A percentile compares a stretch with the other conserved stretches of the same genome.
Conservation (phyloP, 2,888 invertebrate genomes). For the Apamea sordens region DNA sequence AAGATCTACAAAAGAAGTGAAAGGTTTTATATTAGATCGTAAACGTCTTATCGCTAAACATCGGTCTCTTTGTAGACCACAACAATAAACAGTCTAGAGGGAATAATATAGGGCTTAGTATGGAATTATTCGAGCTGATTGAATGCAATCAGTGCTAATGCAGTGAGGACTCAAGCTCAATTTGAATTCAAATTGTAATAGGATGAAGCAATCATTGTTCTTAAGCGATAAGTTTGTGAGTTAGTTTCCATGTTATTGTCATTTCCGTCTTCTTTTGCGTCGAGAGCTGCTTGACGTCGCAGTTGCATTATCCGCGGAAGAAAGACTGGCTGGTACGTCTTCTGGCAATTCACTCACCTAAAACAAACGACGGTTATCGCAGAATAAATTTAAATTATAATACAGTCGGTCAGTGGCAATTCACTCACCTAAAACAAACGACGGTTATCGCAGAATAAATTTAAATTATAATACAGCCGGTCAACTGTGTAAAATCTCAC, state of each 20-base stretch:
- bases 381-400: not conserved
- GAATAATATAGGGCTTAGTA: constrained; percentile 30
- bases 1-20: constrained; percentile 23
- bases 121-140: constrained; percentile 37
- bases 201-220: not conserved
- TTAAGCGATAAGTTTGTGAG: constrained; percentile 10
- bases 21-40: constrained; percentile 44
- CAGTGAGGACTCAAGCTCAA: constrained; percentile 13
- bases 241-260: not conserved
- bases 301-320: not conserved
- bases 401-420: too few species aligned
- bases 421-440: constrained; percentile 10
- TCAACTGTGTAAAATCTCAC: too few species aligned
- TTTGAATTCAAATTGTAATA: constrained; percentile 36
- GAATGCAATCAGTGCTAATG: constrained; percentile 51
- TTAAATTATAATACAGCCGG: not conserved
- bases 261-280: not conserved
- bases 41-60: constrained; percentile 34
- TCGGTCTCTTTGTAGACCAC: constrained; percentile 32
- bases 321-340: not conserved
- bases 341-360: not conserved
- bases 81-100: constrained; percentile 29
- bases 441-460: not conserved
- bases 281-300: too few species aligned
- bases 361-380: not conserved